A percentile compares a stretch with the other conserved stretches of the same genome.
Conservation (phyloP, 2,888 invertebrate genomes). For the Cantharis flavilabris region DNA sequence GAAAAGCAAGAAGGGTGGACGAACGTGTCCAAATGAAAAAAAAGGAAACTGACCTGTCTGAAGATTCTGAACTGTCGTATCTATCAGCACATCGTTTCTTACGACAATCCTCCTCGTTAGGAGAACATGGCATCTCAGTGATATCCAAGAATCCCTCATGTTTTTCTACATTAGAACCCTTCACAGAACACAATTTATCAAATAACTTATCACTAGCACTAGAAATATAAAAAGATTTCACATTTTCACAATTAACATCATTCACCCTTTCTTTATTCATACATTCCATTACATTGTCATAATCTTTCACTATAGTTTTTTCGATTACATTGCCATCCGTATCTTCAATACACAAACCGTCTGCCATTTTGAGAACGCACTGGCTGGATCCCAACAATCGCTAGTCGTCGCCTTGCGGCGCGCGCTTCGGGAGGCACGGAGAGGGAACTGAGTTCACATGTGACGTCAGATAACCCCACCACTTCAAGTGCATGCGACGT, state of each 20-base stretch:
- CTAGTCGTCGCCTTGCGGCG: slow-evolving; percentile 33
- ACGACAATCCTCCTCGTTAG: slow-evolving; percentile 62
- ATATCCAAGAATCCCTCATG: slow-evolving; percentile 48
- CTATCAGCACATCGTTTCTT: slow-evolving; percentile 88
- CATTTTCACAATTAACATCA: slow-evolving; percentile 62
- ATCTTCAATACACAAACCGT: slow-evolving; percentile 71
- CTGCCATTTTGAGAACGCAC: slow-evolving; percentile 82
- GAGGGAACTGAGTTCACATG: slow-evolving; percentile 33
- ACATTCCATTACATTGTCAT: slow-evolving; percentile 53
- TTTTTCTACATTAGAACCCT: slow-evolving; percentile 38
- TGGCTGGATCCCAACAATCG: slow-evolving; percentile 47
- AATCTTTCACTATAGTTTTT: slow-evolving; percentile 62
- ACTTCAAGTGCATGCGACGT: slow-evolving; percentile 50
- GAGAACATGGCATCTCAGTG: slow-evolving; percentile 40
- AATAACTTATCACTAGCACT: slow-evolving; percentile 54
- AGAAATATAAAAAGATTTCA: slow-evolving; percentile 53
- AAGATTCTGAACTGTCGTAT: slow-evolving; percentile 92
- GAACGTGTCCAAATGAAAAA: neutral
- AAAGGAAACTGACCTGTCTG: slow-evolving; percentile 77
- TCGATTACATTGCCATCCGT: slow-evolving; percentile 64
- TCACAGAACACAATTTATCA: slow-evolving; percentile 47
- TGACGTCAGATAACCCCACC: slow-evolving; percentile 48
- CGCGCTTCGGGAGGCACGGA: slow-evolving; percentile 50
- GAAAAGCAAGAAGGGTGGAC: slow-evolving; percentile 1
- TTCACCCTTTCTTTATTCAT: slow-evolving; percentile 56